phyloP scores from a whole-genome alignment of 2,113 vertebrate species.

The Piprites chloris region DNA sequence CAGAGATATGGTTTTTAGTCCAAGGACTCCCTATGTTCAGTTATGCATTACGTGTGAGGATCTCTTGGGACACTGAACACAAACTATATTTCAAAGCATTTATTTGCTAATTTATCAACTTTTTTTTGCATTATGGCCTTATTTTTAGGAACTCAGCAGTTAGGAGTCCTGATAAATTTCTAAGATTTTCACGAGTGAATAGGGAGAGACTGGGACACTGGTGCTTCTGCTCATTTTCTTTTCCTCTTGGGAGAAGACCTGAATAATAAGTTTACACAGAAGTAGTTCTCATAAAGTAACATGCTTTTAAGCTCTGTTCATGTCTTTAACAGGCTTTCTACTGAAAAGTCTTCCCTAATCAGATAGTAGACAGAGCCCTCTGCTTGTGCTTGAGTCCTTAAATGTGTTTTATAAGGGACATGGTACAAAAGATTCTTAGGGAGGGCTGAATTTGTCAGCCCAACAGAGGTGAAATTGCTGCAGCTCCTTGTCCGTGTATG shows the following conservation, averaged over 20 bases:
- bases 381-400: neutral
- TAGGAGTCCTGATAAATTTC: neutral
- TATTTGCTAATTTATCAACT: neutral
- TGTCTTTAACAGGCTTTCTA: neutral
- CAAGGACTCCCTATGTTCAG: neutral
- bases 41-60: neutral
- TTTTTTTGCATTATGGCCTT: neutral
- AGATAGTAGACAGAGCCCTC: neutral
- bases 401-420: neutral
- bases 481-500: neutral
- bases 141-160: neutral
- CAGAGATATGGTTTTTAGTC: neutral
- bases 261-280: neutral
- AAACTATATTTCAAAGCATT: neutral
- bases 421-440: neutral
- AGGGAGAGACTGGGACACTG: neutral
- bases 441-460: neutral
- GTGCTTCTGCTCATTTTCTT: neutral
- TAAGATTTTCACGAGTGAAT: accelerated
- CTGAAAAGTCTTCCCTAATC: neutral
- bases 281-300: neutral
- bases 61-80: neutral
- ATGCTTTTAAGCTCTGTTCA: neutral
- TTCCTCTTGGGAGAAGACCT: neutral
- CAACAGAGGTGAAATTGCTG: neutral